Conservation (phyloP, 64 coral and sea anemone genomes). For the Pocillopora damicornis region DNA sequence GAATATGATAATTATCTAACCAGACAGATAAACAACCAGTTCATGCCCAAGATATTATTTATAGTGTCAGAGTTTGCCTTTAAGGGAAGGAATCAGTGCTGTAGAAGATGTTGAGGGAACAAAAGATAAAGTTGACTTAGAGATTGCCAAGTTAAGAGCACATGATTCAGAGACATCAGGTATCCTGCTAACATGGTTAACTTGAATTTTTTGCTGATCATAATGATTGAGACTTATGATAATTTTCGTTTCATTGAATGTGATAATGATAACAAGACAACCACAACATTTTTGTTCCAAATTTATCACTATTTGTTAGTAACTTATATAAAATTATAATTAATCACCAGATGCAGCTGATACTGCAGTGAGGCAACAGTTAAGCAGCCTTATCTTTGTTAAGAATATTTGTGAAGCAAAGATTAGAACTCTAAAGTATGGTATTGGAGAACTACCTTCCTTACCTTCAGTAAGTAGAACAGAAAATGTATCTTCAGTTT, state of each 20-base stretch:
- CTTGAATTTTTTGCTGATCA: too few species aligned
- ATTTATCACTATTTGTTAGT: too few species aligned
- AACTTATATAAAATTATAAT: too few species aligned
- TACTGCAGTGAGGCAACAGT: conserved; percentile 81
- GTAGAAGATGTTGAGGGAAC: conserved; percentile 79
- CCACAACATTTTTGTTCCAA: too few species aligned
- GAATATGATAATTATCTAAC: too few species aligned
- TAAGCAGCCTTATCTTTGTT: conserved; percentile 94
- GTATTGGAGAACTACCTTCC: conserved; percentile 73
- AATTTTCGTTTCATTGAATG: not conserved
- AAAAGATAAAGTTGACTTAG: conserved; percentile 85
- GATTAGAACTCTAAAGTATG: conserved; percentile 77
- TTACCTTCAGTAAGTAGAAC: conserved; percentile 46
- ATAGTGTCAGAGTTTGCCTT: not conserved
- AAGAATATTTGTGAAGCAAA: conserved; percentile 92
- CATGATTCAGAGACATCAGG: conserved; percentile 96
- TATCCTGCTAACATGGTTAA: not conserved
- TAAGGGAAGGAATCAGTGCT: conserved; percentile 65
- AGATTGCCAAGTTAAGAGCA: conserved; percentile 87
- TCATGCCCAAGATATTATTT: too few species aligned
- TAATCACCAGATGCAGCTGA: conserved; percentile 62
- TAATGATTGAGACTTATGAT: too few species aligned
- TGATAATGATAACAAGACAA: too few species aligned
- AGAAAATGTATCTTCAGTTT: too few species aligned
- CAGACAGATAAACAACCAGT: too few species aligned